Conservation (phyloP, 2,797 vertebrate species). For the Pangasius larnaudii region DNA sequence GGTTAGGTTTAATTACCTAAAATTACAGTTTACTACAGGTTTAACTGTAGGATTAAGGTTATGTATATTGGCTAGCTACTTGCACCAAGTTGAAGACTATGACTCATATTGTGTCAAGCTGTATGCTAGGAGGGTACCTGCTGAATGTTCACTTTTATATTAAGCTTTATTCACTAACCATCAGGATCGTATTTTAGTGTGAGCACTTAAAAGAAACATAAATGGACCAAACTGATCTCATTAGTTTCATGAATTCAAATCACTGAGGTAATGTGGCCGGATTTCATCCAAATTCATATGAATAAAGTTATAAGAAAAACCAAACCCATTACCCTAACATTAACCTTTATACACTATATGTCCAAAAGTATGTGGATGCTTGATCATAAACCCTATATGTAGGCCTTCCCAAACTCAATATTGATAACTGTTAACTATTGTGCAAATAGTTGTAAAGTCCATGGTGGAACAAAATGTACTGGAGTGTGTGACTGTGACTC, state of each 20-base stretch:
- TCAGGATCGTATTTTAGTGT: neutral
- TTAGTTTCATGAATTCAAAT: neutral
- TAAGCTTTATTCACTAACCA: neutral
- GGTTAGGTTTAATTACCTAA: neutral
- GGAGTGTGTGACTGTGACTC: neutral
- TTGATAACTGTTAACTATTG: neutral
- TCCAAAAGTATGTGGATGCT: neutral
- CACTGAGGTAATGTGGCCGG: neutral
- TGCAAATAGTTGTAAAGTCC: neutral
- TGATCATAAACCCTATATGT: neutral
- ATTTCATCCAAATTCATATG: neutral
- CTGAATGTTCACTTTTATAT: neutral
- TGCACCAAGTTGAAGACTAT: neutral
- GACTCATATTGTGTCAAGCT: neutral
- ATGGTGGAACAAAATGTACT: neutral
- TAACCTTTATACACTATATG: neutral
- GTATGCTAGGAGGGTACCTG: neutral
- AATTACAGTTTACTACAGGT: too few species aligned
- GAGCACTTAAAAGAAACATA: neutral
- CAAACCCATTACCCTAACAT: neutral
- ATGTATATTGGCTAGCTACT: neutral
- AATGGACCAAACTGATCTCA: neutral
- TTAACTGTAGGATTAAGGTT: neutral
- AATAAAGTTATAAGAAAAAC: neutral
- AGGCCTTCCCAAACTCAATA: too few species aligned